phyloP scores from a whole-genome alignment of 2,888 invertebrate genomes.

The Agrochola litura region DNA sequence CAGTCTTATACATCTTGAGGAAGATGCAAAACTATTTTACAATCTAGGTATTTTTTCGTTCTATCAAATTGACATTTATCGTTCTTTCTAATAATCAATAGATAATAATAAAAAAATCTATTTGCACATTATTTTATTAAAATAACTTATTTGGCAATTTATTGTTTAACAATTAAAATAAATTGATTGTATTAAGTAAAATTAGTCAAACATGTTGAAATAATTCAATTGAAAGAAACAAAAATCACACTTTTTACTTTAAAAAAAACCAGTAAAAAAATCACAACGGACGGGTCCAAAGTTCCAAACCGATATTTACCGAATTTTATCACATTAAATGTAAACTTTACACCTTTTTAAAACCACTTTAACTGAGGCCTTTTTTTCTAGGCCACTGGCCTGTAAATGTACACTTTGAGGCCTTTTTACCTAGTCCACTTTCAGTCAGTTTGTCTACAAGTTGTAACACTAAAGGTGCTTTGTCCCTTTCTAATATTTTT shows the following conservation, averaged over 20 bases:
- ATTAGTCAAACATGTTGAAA: background rate
- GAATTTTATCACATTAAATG: conserved; percentile 60
- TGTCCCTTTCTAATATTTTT: conserved; percentile 54
- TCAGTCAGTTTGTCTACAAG: conserved; percentile 36
- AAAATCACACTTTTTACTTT: conserved; percentile 11
- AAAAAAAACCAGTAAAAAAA: conserved; percentile 17
- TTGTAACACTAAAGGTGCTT: conserved; percentile 7
- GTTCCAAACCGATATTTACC: conserved; percentile 44
- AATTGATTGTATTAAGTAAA: conserved; percentile 15
- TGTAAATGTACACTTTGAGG: conserved; percentile 18
- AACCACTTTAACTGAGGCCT: conserved; percentile 22
- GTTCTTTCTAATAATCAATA: conserved; percentile 51
- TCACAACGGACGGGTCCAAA: conserved; percentile 63
- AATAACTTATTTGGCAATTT: conserved; percentile 21
- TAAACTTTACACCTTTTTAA: conserved; percentile 43
- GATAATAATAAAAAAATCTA: conserved; percentile 30
- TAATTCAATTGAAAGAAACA: conserved; percentile 29
- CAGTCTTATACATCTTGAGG: conserved; percentile 81
- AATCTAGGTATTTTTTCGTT: conserved; percentile 60
- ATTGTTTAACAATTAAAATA: conserved; percentile 12
- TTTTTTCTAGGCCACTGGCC: conserved; percentile 28
- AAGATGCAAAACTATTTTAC: conserved; percentile 75
- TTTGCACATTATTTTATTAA: conserved; percentile 11
- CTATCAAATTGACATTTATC: conserved; percentile 77
- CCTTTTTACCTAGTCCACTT: conserved; percentile 36